These are phyloP conservation scores for Nestor notabilis DNA, from an alignment of 2,113 vertebrate species.

Conservation along the genomic window DNA sequence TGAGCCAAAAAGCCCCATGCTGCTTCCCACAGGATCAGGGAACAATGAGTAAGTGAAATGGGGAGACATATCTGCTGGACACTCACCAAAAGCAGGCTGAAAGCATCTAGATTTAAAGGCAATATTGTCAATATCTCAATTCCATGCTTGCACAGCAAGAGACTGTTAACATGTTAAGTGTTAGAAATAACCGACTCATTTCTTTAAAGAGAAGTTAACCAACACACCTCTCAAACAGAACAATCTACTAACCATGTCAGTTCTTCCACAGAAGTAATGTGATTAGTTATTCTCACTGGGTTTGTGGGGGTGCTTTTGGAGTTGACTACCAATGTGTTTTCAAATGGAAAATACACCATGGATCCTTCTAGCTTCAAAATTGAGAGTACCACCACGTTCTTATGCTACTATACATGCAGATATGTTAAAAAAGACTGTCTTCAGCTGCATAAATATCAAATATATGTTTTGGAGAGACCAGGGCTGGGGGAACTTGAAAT, in stretches of 20 bases:
- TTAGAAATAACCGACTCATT: background rate
- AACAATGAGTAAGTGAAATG: background rate
- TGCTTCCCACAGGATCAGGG: background rate
- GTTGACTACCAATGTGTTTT: background rate
- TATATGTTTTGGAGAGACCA: background rate
- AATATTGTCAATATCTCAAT: background rate
- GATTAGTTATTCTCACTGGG: background rate
- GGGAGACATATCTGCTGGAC: background rate
- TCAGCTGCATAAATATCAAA: background rate
- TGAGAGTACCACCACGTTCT: background rate
- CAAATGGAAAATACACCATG: background rate
- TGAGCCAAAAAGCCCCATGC: background rate
- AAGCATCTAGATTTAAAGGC: background rate
- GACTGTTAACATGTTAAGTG: background rate
- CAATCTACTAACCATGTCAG: background rate
- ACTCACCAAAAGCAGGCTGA: background rate
- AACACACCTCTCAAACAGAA: background rate
- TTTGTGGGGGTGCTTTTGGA: background rate
- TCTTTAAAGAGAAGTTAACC: background rate
- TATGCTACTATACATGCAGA: background rate
- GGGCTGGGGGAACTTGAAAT: background rate
- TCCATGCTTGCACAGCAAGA: background rate
- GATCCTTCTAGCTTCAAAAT: background rate
- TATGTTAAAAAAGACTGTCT: background rate
- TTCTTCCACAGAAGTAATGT: background rate